These are phyloP conservation scores for Propsilocerus akamusi DNA, from an alignment of 1,140 invertebrate genomes.

Conservation along the genomic window DNA sequence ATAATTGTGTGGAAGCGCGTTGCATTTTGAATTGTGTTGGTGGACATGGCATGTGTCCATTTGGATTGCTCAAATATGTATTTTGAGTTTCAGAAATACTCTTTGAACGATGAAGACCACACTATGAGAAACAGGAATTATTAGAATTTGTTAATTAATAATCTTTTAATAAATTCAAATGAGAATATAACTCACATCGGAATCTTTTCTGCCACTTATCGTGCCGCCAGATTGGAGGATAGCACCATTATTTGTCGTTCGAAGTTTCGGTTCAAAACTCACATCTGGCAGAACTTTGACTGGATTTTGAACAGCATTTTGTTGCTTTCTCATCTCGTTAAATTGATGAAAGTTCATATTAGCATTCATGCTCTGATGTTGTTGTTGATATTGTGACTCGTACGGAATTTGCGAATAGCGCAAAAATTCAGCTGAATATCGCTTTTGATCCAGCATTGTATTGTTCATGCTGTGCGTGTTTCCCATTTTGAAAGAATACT, in stretches of 20 bases:
- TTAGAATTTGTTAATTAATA: too few relatives aligned
- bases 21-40: not conserved
- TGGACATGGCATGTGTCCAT: not conserved
- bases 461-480: not conserved
- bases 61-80: not conserved
- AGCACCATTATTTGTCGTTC: conserved; percentile 57
- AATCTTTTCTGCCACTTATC: conserved; percentile 38
- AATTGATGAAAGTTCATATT: not conserved
- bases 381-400: not conserved
- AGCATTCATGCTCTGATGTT: not conserved
- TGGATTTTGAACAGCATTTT: not conserved
- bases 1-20: not conserved
- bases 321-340: not conserved
- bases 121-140: too few relatives aligned
- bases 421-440: not conserved
- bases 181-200: conserved; percentile 11
- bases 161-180: too few relatives aligned
- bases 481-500: too few relatives aligned
- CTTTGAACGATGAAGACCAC: not conserved
- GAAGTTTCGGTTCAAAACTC: conserved; percentile 35
- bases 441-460: not conserved
- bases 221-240: conserved; percentile 61
- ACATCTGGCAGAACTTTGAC: conserved; percentile 47
- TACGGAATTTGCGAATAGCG: not conserved
- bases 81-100: not conserved